Evolutionary conservation across 1,140 invertebrate genomes (phyloP).

Genomic region (Euura lappo): DNA sequence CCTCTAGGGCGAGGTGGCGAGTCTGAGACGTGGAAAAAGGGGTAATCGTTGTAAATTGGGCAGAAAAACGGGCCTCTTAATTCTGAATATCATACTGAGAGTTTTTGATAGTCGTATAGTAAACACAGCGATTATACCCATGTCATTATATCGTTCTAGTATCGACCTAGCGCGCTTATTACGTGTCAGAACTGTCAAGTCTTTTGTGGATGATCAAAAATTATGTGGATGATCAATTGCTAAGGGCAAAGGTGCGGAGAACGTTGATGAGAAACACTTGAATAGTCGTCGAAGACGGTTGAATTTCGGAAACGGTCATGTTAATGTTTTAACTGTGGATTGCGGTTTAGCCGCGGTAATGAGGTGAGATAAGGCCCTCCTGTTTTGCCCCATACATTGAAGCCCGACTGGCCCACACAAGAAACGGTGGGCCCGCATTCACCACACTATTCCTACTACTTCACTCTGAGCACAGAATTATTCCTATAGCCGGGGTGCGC

Average conservation of each 20-base stretch:
- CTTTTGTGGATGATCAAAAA: background rate
- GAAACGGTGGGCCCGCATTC: background rate
- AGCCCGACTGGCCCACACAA: background rate
- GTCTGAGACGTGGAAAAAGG: background rate
- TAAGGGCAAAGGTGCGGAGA: no score
- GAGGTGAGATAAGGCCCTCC: background rate
- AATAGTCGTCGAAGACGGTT: no score
- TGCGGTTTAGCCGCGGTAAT: background rate
- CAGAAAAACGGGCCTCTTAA: slow-evolving; percentile 29
- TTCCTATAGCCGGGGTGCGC: background rate
- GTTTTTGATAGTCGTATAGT: no score
- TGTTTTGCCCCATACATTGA: background rate
- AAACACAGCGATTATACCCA: no score
- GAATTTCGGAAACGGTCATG: background rate
- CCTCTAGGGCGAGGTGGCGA: background rate
- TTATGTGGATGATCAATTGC: no score
- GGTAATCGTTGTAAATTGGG: slow-evolving; percentile 34
- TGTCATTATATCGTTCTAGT: background rate
- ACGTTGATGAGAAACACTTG: no score
- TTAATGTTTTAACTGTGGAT: background rate
- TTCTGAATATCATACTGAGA: background rate
- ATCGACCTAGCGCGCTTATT: background rate
- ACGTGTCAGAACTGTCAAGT: background rate
- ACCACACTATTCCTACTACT: background rate
- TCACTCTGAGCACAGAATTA: background rate